A percentile compares a stretch with the other conserved stretches of the same genome.
Evolutionary conservation across 2,888 invertebrate genomes (phyloP).

Genomic region (Nymphalis polychloros): DNA sequence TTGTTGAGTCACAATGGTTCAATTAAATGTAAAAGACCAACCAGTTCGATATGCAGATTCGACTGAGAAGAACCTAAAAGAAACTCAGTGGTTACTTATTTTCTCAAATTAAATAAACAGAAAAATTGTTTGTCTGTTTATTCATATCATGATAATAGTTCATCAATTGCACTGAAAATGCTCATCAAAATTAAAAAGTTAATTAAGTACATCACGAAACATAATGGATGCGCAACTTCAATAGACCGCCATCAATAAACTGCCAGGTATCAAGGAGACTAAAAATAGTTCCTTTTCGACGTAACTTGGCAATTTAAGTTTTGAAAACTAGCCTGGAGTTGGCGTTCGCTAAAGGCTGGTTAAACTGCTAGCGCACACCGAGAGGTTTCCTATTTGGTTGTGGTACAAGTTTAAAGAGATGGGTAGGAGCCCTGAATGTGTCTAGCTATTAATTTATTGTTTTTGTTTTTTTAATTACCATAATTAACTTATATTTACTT

Average conservation of each 20-base stretch:
- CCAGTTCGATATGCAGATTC: no score
- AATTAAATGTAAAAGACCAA: no score
- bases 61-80: no score
- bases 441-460: not conserved
- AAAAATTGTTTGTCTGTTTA: no score
- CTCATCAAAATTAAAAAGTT: not conserved
- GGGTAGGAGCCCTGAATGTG: not conserved
- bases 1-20: no score
- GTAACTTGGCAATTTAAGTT: constrained; percentile 70
- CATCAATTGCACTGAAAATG: not conserved
- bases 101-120: no score
- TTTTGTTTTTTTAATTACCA: no score
- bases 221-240: not conserved
- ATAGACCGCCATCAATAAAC: constrained; percentile 30
- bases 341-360: constrained; percentile 58
- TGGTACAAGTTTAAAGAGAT: constrained; percentile 34
- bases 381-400: constrained; percentile 47
- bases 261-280: constrained; percentile 40
- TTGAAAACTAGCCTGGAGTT: constrained; percentile 64
- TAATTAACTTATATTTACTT: no score
- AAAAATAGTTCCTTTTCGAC: constrained; percentile 51
- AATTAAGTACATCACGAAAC: constrained; percentile 4
- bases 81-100: no score
- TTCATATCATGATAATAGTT: no score
- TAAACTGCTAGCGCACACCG: constrained; percentile 52